These are phyloP conservation scores for Colletes latitarsis DNA, from an alignment of 1,140 invertebrate genomes.

Conservation along the genomic window DNA sequence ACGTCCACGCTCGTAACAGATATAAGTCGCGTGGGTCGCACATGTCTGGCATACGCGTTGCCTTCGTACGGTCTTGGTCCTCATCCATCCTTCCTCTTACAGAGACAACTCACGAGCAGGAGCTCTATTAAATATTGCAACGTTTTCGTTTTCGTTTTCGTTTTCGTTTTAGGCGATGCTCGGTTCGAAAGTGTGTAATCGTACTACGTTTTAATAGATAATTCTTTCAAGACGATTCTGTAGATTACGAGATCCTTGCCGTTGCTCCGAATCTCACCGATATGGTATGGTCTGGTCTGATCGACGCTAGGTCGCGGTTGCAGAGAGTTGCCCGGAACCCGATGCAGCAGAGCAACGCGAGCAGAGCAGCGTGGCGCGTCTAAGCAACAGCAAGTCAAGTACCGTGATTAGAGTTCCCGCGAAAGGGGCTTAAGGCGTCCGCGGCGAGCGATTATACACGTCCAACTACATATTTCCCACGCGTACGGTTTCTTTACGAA, in stretches of 20 bases:
- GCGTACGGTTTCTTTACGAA: conserved; percentile 57
- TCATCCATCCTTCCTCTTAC: neutral
- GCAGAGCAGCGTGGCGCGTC: neutral
- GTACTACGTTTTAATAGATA: too few species aligned
- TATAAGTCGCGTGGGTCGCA: conserved; percentile 68
- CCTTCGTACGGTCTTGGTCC: conserved; percentile 19
- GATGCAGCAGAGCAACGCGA: neutral
- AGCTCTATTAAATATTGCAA: conserved; percentile 71
- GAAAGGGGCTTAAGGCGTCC: conserved; percentile 19
- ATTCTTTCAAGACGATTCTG: neutral
- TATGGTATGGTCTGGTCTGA: neutral
- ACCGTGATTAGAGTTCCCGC: conserved; percentile 42
- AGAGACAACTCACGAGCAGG: neutral
- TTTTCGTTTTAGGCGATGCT: too few species aligned
- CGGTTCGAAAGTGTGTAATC: too few species aligned
- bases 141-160: conserved; percentile 50
- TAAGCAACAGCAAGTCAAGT: conserved; percentile 39
- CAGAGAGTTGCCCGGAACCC: neutral
- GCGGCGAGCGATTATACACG: conserved; percentile 31
- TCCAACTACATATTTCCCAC: conserved; percentile 43
- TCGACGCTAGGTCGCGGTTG: too few species aligned
- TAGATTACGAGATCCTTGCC: neutral
- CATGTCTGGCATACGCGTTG: conserved; percentile 68
- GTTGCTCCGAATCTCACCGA: neutral
- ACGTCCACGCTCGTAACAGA: conserved; percentile 58